These are phyloP conservation scores for Priapulus caudatus DNA, from an alignment of 2,888 invertebrate species.

Conservation along the genomic window DNA sequence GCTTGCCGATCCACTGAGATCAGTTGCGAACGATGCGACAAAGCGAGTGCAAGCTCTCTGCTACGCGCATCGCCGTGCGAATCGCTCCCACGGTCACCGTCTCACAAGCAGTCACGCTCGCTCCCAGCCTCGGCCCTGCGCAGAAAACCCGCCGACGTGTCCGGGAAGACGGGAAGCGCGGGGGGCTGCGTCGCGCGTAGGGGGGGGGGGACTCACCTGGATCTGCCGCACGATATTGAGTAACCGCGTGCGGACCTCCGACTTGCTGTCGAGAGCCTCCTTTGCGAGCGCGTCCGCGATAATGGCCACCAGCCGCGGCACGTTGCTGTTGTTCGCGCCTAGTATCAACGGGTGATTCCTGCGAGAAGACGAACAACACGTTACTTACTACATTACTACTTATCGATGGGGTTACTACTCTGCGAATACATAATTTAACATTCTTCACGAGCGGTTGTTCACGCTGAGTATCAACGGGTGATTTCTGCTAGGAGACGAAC, in stretches of 20 bases:
- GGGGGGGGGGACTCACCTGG: too few species aligned
- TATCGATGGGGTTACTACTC: slow-evolving; percentile 7
- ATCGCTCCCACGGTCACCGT: too few species aligned
- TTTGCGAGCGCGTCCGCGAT: slow-evolving; percentile 78
- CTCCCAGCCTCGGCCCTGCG: too few species aligned
- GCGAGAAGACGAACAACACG: slow-evolving; percentile 13
- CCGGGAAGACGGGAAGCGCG: too few species aligned
- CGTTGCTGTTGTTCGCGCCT: slow-evolving; percentile 73
- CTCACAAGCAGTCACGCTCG: too few species aligned
- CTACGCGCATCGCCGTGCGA: too few species aligned
- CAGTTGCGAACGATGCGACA: too few species aligned
- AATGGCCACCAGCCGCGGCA: slow-evolving; percentile 72
- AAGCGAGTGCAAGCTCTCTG: too few species aligned
- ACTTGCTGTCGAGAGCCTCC: slow-evolving; percentile 61
- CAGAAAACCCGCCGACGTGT: too few species aligned
- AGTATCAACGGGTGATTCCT: slow-evolving; percentile 69
- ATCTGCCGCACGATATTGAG: slow-evolving; percentile 71
- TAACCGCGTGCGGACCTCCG: slow-evolving; percentile 58
- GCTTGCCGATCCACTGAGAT: too few species aligned
- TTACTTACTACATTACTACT: background rate
- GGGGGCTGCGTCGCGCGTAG: too few species aligned
- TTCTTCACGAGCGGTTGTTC: slow-evolving; percentile 66
- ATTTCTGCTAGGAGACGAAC: slow-evolving; percentile 43
- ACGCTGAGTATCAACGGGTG: slow-evolving; percentile 72
- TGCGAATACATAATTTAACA: too few species aligned